Conservation (phyloP, 2,797 vertebrate genomes). For the Spinus pinus region DNA sequence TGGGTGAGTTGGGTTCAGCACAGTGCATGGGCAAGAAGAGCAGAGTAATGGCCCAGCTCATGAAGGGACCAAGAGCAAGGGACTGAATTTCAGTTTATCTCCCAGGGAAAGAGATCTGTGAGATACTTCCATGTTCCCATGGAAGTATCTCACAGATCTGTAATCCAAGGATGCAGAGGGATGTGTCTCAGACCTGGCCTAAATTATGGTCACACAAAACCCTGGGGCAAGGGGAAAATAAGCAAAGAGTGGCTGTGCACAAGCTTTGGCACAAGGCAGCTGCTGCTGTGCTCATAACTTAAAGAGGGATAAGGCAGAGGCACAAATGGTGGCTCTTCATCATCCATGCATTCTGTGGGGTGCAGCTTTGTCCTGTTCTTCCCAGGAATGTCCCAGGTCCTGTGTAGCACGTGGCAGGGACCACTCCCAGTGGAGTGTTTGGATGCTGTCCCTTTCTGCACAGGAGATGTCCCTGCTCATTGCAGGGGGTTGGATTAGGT, state of each 20-base stretch:
- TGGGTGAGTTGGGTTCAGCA: neutral
- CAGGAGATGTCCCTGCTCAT: neutral
- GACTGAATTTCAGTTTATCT: neutral
- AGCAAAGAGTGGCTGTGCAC: neutral
- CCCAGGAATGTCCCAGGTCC: neutral
- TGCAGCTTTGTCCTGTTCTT: neutral
- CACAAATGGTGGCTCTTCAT: neutral
- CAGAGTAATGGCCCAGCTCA: neutral
- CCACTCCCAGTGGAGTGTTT: neutral
- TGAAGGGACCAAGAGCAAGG: neutral
- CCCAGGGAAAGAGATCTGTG: neutral
- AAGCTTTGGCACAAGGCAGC: neutral
- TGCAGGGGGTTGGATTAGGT: neutral
- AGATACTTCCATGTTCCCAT: no score
- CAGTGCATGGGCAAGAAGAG: fast-evolving
- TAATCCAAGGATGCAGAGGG: neutral
- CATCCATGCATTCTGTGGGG: neutral
- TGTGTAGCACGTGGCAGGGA: fast-evolving
- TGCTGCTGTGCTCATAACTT: neutral
- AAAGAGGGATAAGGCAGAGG: neutral
- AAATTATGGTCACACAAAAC: neutral
- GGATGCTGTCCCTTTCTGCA: neutral
- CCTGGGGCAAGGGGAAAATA: neutral
- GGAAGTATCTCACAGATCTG: neutral
- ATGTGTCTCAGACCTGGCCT: neutral